Conservation (phyloP, 92 coral and sea anemone genomes). For the Zoanthus solanderi region DNA sequence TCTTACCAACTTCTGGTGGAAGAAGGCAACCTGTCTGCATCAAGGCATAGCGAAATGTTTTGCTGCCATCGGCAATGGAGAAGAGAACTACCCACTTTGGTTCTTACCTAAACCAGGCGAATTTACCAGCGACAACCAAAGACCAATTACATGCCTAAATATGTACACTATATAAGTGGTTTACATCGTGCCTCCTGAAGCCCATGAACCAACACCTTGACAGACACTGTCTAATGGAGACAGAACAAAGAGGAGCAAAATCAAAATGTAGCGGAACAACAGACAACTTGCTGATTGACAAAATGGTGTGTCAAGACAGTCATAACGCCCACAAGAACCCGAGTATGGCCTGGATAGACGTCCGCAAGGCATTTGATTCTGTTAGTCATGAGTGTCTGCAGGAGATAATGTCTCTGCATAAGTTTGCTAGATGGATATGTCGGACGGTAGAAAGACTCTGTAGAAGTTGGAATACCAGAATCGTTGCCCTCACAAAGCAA, state of each 20-base stretch:
- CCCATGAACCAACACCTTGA: conserved; percentile 64
- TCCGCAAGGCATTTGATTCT: background rate
- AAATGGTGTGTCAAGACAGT: conserved; percentile 30
- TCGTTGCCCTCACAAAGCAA: conserved; percentile 50
- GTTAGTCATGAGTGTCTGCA: conserved; percentile 29
- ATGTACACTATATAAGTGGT: conserved; percentile 64
- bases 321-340: conserved; percentile 27
- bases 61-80: background rate
- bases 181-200: conserved; percentile 52
- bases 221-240: conserved; percentile 51
- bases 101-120: too few species aligned
- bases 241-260: conserved; percentile 64
- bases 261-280: conserved; percentile 60
- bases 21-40: too few species aligned
- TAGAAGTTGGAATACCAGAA: background rate
- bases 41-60: too few species aligned
- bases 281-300: conserved; percentile 69
- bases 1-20: background rate
- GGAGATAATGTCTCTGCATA: conserved; percentile 32
- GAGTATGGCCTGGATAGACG: conserved; percentile 21
- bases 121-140: too few species aligned
- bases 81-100: background rate
- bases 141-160: background rate
- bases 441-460: conserved; percentile 48
- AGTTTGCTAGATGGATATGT: conserved; percentile 43